Base-by-base conservation (phyloP, 2,113 vertebrate species). In the Galbula dea region DNA sequence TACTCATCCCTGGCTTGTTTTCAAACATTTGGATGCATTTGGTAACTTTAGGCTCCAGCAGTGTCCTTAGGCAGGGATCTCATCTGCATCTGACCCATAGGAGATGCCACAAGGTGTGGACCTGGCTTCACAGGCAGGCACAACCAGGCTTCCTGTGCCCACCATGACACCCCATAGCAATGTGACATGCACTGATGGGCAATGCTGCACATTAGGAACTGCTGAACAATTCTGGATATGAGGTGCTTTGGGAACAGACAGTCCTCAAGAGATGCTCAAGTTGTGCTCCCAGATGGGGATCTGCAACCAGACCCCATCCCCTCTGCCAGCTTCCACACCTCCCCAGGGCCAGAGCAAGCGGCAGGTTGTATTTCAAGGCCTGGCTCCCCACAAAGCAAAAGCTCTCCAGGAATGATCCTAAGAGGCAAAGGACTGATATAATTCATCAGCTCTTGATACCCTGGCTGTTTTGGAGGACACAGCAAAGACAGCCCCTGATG, bases 171-270 rank as follows among this genome's bases (percentile, higher is more conserved):
- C n/a, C 51, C 63, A 15, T 2, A 1, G 15, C 72, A 48, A 32
- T 0, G 7, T 1, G 2, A 62, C 20, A 1, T 1, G 13, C 15
- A 39, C 22, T 30, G 36, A 19, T 1, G 3, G 52, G 41, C 22
- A 41, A 1, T 1, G 34, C 67, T 55, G 37, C 4, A 6, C n/a
- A 4, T 15, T 7, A 57, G 66, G 43, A 77, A 52, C 3, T 51
- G 52, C 34, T 45, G 34, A 46, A 26, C n/a, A 43, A 27, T 34
- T 37, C 0, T 1, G 39, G 66, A 49, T 27, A 3, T 4, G n/a
- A 52, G 26, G 57, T 2, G 0, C n/a, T 69, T 34, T 14, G 49
- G 36, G 20, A 86, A 67, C 1, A 2, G 43, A 12, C 45, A 11
- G 7, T 6, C 41, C 41, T 39, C 20, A 15, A 26, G 41, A 66